Evolutionary conservation across 1,140 invertebrate genomes (phyloP), one percentile per base, ranked within the genome.

Genomic region (Eriocheir sinensis): DNA sequence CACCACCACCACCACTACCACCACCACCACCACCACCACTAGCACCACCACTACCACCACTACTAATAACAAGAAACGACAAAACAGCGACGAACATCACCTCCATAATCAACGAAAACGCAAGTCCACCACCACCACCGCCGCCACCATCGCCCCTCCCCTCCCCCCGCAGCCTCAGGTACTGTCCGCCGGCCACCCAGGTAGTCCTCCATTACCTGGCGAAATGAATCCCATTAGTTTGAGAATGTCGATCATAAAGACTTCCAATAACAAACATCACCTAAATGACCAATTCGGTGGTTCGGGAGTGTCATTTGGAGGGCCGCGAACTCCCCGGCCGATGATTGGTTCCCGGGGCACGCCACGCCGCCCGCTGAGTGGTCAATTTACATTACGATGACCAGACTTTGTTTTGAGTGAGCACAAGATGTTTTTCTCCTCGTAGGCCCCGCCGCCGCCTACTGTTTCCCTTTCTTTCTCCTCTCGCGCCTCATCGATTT

Each of bases 191-290:
- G n/a, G 32, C 8, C n/a, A 34, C 48, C 72, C 93, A 94, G 81
- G 80, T 91, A 72, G 81, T 41, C 36, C 36, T 17, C 89, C 94
- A 94, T 91, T 94, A 92, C 83, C 36, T 9, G 34, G 41, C 30
- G 85, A 72, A 94, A 94, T 94, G 94, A 94, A 94, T 79, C 80
- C 89, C 94, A 94, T 94, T 94, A 94, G 89, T 94, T 92, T 94
- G 90, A 91, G 94, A 92, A 94, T 94, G 94, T 94, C 94, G 94
- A 94, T 94, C 94, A 94, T 91, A 94, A 91, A 91, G 94, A 94
- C 89, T 94, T 94, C 94, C 94, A 94, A 94, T 94, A 94, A 94
- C 94, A 94, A 94, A 94, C 94, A 94, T 92, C 94, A 91, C 89
- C 81, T 48, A 94, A 94, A 94, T 94, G 94, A 94, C 94, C 94